These are phyloP conservation scores for Chrysolina americana DNA, from an alignment of 2,888 invertebrate genomes.

Conservation along the genomic window DNA sequence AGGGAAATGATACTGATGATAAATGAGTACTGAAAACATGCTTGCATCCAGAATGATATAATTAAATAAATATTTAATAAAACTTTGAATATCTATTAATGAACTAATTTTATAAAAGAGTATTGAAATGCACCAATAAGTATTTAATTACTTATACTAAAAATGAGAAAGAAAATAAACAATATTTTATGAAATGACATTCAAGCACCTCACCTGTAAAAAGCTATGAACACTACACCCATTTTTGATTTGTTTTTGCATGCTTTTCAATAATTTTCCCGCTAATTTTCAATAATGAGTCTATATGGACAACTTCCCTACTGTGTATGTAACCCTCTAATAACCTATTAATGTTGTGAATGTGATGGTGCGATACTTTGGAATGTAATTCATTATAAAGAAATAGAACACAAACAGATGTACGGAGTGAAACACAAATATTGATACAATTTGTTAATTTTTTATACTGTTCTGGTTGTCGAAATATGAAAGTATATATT, in stretches of 20 bases:
- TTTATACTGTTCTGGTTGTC: too few relatives aligned
- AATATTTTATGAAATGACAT: constrained; percentile 10
- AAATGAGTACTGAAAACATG: too few relatives aligned
- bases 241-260: constrained; percentile 4
- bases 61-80: too few relatives aligned
- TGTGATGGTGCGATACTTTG: constrained; percentile 39
- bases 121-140: too few relatives aligned
- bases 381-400: background rate
- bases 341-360: constrained; percentile 38
- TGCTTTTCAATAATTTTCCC: background rate
- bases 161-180: too few relatives aligned
- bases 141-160: too few relatives aligned
- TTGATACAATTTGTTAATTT: background rate
- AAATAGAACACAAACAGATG: constrained; percentile 25
- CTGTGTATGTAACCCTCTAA: constrained; percentile 6
- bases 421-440: background rate
- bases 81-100: too few relatives aligned
- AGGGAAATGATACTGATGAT: too few relatives aligned
- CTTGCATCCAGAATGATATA: too few relatives aligned
- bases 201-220: constrained; percentile 7
- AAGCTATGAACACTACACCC: constrained; percentile 9
- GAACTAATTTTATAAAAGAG: too few relatives aligned
- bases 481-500: too few relatives aligned
- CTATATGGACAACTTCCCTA: background rate
- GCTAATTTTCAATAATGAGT: background rate